A percentile compares a stretch with the other conserved stretches of the same genome.
phyloP scores from a whole-genome alignment of 2,888 invertebrate species.

The Laspeyria flexula region DNA sequence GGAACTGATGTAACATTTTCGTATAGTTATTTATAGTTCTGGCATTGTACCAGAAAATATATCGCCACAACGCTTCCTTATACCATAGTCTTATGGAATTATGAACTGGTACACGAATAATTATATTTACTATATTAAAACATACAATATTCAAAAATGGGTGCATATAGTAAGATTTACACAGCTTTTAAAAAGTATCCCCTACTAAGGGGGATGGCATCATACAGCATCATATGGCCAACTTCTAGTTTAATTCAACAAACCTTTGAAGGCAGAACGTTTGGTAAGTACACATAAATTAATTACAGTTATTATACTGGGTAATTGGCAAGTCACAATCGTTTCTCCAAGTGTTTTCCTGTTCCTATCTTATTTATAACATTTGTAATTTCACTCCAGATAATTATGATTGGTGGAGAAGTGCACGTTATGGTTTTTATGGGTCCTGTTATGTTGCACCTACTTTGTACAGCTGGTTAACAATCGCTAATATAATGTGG shows the following conservation, averaged over 20 bases:
- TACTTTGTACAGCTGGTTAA: slow-evolving; percentile 92
- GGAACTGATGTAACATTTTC: slow-evolving; percentile 7
- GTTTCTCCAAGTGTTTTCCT: neutral
- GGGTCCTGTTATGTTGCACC: slow-evolving; percentile 94
- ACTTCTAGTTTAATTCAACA: slow-evolving; percentile 90
- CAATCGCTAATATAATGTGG: slow-evolving; percentile 91
- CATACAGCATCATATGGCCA: slow-evolving; percentile 91
- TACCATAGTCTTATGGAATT: slow-evolving; percentile 35
- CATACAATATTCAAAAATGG: slow-evolving; percentile 60
- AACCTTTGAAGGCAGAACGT: slow-evolving; percentile 87
- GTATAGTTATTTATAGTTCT: slow-evolving; percentile 39
- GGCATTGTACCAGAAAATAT: slow-evolving; percentile 52
- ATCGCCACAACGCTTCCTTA: slow-evolving; percentile 36
- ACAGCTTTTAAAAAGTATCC: slow-evolving; percentile 73
- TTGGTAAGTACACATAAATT: slow-evolving; percentile 75
- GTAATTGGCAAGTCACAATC: neutral
- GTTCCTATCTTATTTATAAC: neutral
- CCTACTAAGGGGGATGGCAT: slow-evolving; percentile 87
- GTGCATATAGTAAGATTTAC: slow-evolving; percentile 63
- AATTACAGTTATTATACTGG: too few species aligned
- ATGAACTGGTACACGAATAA: slow-evolving; percentile 45
- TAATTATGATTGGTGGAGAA: slow-evolving; percentile 89
- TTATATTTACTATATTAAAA: slow-evolving; percentile 8
- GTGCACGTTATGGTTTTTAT: slow-evolving; percentile 90
- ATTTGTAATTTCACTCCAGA: slow-evolving; percentile 54